A percentile compares a stretch with the other conserved stretches of the same genome.
These are phyloP conservation scores for Drosophila azteca DNA, from an alignment of 1,140 invertebrate species.

Conservation along the genomic window DNA sequence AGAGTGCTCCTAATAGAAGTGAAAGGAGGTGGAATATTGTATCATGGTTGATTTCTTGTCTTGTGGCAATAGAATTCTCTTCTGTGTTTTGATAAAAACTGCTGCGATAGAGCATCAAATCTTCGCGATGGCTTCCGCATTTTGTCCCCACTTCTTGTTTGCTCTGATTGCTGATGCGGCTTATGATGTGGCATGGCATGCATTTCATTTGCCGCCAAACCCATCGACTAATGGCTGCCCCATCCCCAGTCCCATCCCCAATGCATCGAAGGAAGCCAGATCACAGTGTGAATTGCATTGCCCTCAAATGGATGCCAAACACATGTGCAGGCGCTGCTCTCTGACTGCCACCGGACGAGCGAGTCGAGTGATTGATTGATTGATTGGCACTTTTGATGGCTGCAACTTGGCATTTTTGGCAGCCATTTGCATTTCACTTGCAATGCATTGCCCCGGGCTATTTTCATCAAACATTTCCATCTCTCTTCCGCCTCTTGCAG, in stretches of 20 bases:
- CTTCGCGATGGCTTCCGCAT: not conserved
- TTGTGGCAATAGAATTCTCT: not conserved
- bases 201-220: constrained; percentile 50
- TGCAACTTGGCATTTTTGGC: constrained; percentile 64
- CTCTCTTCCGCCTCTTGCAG: constrained; percentile 47
- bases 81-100: no score
- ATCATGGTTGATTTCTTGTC: no score
- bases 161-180: constrained; percentile 50
- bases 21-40: not conserved
- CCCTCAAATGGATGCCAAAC: constrained; percentile 46
- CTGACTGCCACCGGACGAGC: constrained; percentile 2
- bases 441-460: constrained; percentile 19
- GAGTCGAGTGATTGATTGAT: constrained; percentile 41
- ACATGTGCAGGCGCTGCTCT: constrained; percentile 25
- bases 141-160: constrained; percentile 32
- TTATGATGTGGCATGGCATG: constrained; percentile 45
- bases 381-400: constrained; percentile 74
- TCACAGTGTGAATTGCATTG: constrained; percentile 34
- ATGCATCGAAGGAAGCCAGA: constrained; percentile 8
- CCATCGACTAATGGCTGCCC: constrained; percentile 31
- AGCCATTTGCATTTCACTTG: constrained; percentile 48
- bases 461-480: constrained; percentile 21
- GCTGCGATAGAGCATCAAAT: constrained; percentile 6
- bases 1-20: not conserved
- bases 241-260: constrained; percentile 5